phyloP scores from a whole-genome alignment of 2,113 vertebrate species.

The Tonatia bakeri region DNA sequence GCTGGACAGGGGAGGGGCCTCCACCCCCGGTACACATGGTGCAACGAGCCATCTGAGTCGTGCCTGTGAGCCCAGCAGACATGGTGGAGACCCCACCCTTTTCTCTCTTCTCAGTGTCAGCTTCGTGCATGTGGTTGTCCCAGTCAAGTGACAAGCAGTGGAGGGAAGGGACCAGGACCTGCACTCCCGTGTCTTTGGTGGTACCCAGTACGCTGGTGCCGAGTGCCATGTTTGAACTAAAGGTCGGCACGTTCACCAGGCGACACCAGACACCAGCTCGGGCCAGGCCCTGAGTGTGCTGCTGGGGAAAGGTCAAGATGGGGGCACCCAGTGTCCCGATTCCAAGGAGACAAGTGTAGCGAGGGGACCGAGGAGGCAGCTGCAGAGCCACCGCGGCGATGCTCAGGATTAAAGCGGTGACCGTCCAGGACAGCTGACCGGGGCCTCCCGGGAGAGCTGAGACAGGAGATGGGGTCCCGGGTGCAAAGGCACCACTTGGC shows the following conservation, averaged over 20 bases:
- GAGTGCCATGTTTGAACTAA: rapidly evolving
- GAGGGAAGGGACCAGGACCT: not conserved
- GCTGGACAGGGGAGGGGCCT: rapidly evolving
- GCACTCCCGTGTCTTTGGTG: too few species aligned
- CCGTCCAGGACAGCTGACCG: rapidly evolving
- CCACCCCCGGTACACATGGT: rapidly evolving
- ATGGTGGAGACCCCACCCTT: rapidly evolving
- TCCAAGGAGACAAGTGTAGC: not conserved
- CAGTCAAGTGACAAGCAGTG: rapidly evolving
- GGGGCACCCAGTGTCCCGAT: not conserved
- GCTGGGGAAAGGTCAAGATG: not conserved
- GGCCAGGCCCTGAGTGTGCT: rapidly evolving
- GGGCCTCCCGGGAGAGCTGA: rapidly evolving
- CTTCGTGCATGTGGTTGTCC: rapidly evolving
- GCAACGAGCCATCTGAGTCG: rapidly evolving
- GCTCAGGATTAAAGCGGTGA: too few species aligned
- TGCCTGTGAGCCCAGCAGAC: not conserved
- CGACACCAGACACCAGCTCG: rapidly evolving
- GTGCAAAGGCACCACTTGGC: rapidly evolving
- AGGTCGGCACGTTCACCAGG: rapidly evolving
- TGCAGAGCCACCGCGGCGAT: not conserved
- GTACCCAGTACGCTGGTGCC: rapidly evolving
- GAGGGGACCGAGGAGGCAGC: rapidly evolving
- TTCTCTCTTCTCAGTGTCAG: rapidly evolving
- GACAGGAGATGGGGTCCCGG: not conserved